Evolutionary conservation across 2,797 vertebrate genomes (phyloP), one percentile per base, ranked within the genome.

Genomic region (Synanceia verrucosa): DNA sequence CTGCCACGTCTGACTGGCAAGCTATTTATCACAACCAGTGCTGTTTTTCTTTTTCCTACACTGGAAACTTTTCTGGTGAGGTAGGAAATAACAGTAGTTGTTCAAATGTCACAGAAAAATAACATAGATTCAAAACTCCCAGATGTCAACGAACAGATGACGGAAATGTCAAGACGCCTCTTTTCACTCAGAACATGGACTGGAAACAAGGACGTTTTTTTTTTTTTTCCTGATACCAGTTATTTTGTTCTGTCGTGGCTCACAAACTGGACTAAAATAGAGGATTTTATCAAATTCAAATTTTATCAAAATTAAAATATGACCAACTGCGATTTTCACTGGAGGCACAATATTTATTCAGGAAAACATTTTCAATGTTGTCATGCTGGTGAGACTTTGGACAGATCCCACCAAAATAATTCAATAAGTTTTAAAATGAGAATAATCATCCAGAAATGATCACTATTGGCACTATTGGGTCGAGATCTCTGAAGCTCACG

Each of bases 111-210:
- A 70, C 11, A 31, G 5, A 16, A 51, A 73, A 62, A 61, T 23
- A 57, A 59, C 23, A 73, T 28, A 14, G 26, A 76, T 77, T 67
- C n/a, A 59, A 77, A 84, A 70, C 61, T 24, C 31, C 55, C 26
- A 23, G 12, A 65, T 39, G 11, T 59, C 44, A 60, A 59, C 52
- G 9, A 64, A 33, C 1, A 34, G 12, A 70, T 29, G 24, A 70
- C 19, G 51, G 59, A 43, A 73, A 74, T 74, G 65, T 72, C 48
- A 64, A 9, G 10, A 18, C 6, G 19, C 60, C 53, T 58, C 57
- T 60, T 39, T 55, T 9, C 50, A 34, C 24, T 66, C 12, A n/a
- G n/a, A 55, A 28, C 4, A 8, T 19, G 2, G 24, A 65, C 21
- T 44, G 4, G 3, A 67, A n/a, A n/a, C n/a, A n/a, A n/a, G n/a